These are phyloP conservation scores for Pelecanus crispus DNA, from an alignment of 2,113 vertebrate genomes.

Conservation along the genomic window DNA sequence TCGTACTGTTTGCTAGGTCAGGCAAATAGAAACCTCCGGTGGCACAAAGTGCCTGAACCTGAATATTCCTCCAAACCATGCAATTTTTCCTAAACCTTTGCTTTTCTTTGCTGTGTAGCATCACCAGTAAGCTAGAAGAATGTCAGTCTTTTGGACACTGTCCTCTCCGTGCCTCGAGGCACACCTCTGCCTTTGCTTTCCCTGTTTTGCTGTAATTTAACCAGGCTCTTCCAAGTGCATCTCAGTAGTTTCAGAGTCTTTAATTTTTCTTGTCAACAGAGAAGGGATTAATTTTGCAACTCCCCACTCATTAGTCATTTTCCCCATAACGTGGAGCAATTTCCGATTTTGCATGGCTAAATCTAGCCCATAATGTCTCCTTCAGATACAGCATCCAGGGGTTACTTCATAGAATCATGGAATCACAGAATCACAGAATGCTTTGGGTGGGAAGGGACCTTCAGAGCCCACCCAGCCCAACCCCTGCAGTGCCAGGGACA, in stretches of 20 bases:
- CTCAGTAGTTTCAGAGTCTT: not conserved
- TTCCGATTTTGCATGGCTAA: not conserved
- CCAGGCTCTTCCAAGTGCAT: not conserved
- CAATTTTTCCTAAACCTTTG: not conserved
- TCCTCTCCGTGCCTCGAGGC: not conserved
- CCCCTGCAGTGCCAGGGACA: no score
- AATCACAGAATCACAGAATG: no score
- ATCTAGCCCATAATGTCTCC: not conserved
- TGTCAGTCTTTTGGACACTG: not conserved
- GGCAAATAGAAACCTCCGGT: not conserved
- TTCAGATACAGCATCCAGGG: not conserved
- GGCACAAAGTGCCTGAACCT: not conserved
- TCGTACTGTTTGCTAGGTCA: not conserved
- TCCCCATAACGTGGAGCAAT: not conserved
- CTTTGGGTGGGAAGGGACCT: no score
- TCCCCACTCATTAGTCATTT: not conserved
- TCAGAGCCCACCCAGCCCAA: no score
- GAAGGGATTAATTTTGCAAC: not conserved
- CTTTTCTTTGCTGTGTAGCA: not conserved
- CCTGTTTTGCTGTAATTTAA: not conserved
- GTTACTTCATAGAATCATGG: no score
- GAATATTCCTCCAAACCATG: not conserved
- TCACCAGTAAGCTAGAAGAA: not conserved
- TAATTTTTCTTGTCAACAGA: not conserved
- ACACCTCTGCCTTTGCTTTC: not conserved